Evolutionary conservation across 2,797 vertebrate genomes (phyloP).

Genomic region (Caiman crocodilus): DNA sequence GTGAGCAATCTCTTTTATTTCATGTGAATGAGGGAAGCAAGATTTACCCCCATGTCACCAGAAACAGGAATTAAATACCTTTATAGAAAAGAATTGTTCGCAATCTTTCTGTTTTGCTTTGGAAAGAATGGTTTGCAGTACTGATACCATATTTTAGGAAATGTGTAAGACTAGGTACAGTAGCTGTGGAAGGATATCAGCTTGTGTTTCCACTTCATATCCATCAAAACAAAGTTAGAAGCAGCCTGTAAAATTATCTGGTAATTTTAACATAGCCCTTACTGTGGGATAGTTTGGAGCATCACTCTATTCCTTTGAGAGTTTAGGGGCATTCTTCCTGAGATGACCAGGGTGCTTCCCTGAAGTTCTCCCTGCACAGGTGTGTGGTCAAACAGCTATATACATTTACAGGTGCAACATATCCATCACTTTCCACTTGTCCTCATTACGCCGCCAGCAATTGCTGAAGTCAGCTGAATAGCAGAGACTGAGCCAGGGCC

Average conservation of each 20-base stretch:
- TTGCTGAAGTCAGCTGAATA: not conserved
- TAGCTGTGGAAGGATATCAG: not conserved
- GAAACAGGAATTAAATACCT: not conserved
- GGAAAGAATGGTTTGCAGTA: not conserved
- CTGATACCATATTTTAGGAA: not conserved
- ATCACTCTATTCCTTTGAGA: rapidly evolving
- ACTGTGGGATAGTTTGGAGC: not conserved
- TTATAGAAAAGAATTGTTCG: not conserved
- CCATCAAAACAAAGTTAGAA: not conserved
- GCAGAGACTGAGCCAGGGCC: not conserved
- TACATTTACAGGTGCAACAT: not conserved
- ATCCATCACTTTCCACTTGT: not conserved
- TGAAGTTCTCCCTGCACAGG: rapidly evolving
- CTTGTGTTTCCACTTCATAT: not conserved
- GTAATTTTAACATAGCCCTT: rapidly evolving
- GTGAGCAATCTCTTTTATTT: not conserved
- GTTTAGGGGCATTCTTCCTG: not conserved
- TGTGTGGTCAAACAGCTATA: rapidly evolving
- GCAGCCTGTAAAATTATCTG: rapidly evolving
- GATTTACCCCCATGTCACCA: not conserved
- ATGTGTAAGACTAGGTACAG: not conserved
- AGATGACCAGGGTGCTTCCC: not conserved
- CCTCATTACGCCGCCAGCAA: not conserved
- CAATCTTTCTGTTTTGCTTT: no score
- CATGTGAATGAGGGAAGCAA: not conserved